These are phyloP conservation scores for Dendrocopos noguchii DNA, from an alignment of 2,113 vertebrate species.

Conservation along the genomic window DNA sequence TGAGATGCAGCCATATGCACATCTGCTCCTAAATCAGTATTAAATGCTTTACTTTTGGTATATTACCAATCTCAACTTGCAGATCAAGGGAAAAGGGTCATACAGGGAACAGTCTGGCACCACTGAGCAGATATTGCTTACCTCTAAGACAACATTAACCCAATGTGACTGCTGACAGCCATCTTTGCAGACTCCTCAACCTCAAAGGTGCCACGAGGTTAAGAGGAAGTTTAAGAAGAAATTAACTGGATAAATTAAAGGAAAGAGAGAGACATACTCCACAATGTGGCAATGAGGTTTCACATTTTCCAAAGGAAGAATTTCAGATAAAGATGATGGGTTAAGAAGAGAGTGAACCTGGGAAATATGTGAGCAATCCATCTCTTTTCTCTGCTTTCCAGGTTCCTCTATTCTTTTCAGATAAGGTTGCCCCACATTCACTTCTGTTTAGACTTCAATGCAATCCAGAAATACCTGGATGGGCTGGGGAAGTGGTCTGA, in stretches of 20 bases:
- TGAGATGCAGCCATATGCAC: neutral
- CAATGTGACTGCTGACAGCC: accelerated
- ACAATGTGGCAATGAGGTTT: neutral
- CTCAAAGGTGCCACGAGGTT: neutral
- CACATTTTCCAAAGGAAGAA: neutral
- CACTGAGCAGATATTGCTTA: neutral
- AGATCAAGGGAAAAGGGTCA: neutral
- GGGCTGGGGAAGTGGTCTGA: too few relatives aligned
- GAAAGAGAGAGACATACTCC: neutral
- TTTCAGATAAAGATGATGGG: neutral
- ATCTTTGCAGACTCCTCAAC: neutral
- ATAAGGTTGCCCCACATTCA: neutral
- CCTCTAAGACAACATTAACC: neutral
- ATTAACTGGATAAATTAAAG: neutral
- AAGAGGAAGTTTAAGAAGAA: neutral
- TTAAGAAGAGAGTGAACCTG: neutral
- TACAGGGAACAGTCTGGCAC: neutral
- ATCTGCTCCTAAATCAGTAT: neutral
- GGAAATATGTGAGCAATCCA: neutral
- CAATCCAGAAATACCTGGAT: too few relatives aligned
- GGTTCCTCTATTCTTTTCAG: neutral
- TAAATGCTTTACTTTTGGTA: neutral
- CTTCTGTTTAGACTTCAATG: neutral
- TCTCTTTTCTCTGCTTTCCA: neutral
- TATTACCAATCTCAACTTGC: neutral